Evolutionary conservation across 2,888 invertebrate genomes (phyloP).

Genomic region (Branchipolynoe longqiensis): DNA sequence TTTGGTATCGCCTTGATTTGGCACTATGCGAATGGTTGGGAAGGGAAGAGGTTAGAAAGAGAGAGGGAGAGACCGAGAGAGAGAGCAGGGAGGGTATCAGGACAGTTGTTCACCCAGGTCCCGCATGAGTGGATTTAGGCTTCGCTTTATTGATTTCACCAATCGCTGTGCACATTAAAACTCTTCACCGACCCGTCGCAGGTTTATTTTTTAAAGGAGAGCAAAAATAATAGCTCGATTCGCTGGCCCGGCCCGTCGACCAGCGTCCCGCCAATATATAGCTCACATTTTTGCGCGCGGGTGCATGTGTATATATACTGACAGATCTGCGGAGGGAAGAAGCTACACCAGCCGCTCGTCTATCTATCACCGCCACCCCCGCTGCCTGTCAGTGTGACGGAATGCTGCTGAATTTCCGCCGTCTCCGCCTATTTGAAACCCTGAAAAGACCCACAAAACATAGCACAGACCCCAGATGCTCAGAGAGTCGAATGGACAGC

Average conservation of each 20-base stretch:
- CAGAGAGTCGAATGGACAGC: no score
- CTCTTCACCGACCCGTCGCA: no score
- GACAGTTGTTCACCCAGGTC: not conserved
- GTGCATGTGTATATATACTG: not conserved
- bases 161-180: not conserved
- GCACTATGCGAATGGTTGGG: no score
- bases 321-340: constrained; percentile 27
- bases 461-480: not conserved
- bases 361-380: constrained; percentile 37
- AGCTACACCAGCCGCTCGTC: constrained; percentile 37
- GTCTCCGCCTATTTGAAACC: not conserved
- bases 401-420: constrained; percentile 6
- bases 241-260: no score
- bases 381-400: not conserved
- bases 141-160: not conserved
- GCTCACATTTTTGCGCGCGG: not conserved
- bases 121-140: constrained; percentile 30
- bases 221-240: no score
- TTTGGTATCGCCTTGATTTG: no score
- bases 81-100: no score
- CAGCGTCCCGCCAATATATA: no score
- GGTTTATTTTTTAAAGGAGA: no score
- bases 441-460: not conserved
- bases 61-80: no score
- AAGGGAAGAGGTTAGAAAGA: not conserved